Conservation (phyloP, 2,888 invertebrate species). For the Caenorhabditis imperialis region DNA sequence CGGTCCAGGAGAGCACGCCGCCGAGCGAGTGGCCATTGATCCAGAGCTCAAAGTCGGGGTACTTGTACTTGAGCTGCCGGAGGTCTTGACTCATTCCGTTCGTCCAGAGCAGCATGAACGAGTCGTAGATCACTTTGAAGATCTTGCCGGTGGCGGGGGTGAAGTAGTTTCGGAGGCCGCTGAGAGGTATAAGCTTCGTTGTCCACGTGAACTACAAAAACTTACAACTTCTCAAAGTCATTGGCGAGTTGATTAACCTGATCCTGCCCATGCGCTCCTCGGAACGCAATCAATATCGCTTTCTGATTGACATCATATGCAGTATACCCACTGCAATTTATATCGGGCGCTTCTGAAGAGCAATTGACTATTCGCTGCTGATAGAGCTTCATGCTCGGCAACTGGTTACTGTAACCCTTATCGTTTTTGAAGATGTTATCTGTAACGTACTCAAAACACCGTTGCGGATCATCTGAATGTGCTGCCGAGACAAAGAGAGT, state of each 20-base stretch:
- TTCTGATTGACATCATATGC: conserved; percentile 21
- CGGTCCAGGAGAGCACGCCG: conserved; percentile 12
- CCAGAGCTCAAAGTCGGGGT: conserved; percentile 38
- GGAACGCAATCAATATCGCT: conserved; percentile 27
- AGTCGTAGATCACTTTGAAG: conserved; percentile 32
- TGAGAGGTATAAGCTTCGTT: no score
- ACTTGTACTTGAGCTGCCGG: conserved; percentile 18
- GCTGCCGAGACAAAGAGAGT: conserved; percentile 32
- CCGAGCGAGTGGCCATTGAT: conserved; percentile 46
- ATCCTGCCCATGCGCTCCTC: conserved; percentile 31
- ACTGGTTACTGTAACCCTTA: conserved; percentile 41
- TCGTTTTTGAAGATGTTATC: no score
- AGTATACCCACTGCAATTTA: conserved; percentile 28
- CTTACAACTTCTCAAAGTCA: conserved; percentile 8
- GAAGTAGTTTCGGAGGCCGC: conserved; percentile 20
- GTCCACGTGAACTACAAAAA: no score
- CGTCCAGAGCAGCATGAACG: conserved; percentile 33
- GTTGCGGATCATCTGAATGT: conserved; percentile 34
- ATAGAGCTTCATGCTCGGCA: conserved; percentile 31
- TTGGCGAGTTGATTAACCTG: conserved; percentile 3
- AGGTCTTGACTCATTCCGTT: conserved; percentile 37
- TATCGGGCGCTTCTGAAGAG: conserved; percentile 7
- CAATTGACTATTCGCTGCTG: conserved; percentile 19
- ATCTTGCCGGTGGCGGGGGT: conserved; percentile 13
- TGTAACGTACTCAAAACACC: conserved; percentile 39